phyloP scores from a whole-genome alignment of 2,113 vertebrate species.

The Mystacornis crossleyi region DNA sequence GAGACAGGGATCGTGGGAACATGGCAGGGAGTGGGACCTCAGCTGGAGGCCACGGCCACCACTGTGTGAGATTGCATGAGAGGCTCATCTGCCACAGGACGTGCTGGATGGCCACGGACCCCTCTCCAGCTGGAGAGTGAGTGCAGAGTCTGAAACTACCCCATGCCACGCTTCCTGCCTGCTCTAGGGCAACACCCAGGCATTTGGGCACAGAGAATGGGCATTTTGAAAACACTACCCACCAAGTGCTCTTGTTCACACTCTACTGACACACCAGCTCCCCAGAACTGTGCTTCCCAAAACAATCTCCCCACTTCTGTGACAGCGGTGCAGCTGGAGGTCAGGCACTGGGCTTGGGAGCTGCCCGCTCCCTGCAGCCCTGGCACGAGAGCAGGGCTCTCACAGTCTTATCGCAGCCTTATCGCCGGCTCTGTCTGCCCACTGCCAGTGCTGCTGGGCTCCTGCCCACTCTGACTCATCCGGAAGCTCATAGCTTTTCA shows the following conservation, averaged over 20 bases:
- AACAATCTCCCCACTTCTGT: not conserved
- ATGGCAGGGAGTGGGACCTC: not conserved
- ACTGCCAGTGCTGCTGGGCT: not conserved
- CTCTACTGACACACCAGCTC: not conserved
- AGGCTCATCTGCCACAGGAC: accelerated
- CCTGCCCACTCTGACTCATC: not conserved
- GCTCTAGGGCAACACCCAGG: not conserved
- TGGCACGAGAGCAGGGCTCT: not conserved
- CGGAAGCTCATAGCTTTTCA: not conserved
- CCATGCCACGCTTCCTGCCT: not conserved
- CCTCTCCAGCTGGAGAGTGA: accelerated
- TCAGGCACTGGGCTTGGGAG: not conserved
- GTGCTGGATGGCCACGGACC: accelerated
- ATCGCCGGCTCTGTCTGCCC: not conserved
- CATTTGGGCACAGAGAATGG: not conserved
- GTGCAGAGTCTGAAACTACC: not conserved
- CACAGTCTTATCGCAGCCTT: not conserved
- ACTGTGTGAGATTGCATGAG: accelerated
- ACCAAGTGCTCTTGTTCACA: not conserved
- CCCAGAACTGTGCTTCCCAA: not conserved
- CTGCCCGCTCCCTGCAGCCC: not conserved
- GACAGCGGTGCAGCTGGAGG: not conserved
- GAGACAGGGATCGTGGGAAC: not conserved
- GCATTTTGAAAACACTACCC: not conserved
- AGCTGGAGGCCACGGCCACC: accelerated